These are phyloP conservation scores for Mungos mungo DNA, from an alignment of 2,113 vertebrate species.

Conservation along the genomic window DNA sequence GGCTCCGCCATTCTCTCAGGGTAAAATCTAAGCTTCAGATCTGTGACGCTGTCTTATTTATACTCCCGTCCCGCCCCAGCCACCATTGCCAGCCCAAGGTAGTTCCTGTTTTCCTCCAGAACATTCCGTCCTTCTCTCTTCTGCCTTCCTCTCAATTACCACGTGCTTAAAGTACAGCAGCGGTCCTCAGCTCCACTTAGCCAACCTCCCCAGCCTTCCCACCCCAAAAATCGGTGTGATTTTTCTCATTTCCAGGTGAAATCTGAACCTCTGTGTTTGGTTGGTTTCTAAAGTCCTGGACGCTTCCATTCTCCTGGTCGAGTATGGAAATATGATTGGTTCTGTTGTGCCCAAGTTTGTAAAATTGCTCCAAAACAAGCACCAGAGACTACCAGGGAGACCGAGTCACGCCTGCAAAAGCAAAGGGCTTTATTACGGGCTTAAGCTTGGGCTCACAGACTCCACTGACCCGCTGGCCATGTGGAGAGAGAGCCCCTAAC, in stretches of 20 bases:
- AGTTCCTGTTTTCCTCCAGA: background rate
- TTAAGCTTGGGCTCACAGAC: too few relatives aligned
- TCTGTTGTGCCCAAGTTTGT: background rate
- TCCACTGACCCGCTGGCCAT: too few relatives aligned
- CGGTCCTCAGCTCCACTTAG: background rate
- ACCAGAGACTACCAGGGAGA: too few relatives aligned
- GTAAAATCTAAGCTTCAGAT: background rate
- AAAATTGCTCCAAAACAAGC: too few relatives aligned
- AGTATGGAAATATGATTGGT: background rate
- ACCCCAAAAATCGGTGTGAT: background rate
- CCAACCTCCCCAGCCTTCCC: background rate
- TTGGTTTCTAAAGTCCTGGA: background rate
- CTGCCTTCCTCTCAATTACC: accelerated
- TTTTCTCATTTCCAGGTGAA: background rate
- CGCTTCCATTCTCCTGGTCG: background rate
- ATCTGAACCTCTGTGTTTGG: background rate
- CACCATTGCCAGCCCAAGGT: background rate
- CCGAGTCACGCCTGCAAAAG: too few relatives aligned
- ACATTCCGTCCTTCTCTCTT: background rate
- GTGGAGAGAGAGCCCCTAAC: too few relatives aligned
- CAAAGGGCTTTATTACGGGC: too few relatives aligned
- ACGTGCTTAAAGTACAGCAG: accelerated
- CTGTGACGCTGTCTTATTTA: background rate
- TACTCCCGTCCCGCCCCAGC: too few relatives aligned
- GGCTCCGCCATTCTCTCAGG: background rate